Conservation (phyloP, 2,113 vertebrate genomes). For the Terrapene triunguis region DNA sequence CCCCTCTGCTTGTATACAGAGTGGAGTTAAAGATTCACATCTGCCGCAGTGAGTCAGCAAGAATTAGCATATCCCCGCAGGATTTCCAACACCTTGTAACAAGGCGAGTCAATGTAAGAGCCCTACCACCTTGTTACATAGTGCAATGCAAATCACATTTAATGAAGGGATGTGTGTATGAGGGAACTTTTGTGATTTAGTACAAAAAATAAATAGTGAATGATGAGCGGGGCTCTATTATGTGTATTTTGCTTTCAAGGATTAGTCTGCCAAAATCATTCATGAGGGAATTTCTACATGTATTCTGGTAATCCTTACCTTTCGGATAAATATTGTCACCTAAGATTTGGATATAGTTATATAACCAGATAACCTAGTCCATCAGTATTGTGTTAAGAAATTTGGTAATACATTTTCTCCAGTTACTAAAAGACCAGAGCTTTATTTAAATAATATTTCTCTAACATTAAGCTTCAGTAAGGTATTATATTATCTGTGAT, state of each 20-base stretch:
- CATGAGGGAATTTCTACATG: neutral
- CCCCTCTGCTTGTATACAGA: slow-evolving; percentile 9
- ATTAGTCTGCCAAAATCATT: slow-evolving; percentile 4
- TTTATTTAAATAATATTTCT: slow-evolving; percentile 5
- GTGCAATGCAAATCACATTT: neutral
- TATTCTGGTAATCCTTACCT: slow-evolving; percentile 45
- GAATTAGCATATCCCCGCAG: slow-evolving; percentile 24
- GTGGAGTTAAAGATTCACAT: slow-evolving; percentile 53
- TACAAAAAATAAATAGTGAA: neutral
- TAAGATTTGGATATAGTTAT: neutral
- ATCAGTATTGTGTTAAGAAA: neutral
- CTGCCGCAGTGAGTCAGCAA: slow-evolving; percentile 31
- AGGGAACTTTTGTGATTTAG: neutral
- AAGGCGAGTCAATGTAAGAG: slow-evolving; percentile 31
- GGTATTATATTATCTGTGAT: slow-evolving; percentile 1
- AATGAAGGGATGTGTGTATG: slow-evolving; percentile 6
- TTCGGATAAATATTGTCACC: slow-evolving; percentile 34
- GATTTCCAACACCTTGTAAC: slow-evolving; percentile 2
- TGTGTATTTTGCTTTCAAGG: neutral
- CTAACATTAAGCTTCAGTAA: neutral
- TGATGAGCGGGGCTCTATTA: neutral
- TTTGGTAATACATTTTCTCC: slow-evolving; percentile 5
- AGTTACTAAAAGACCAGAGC: neutral
- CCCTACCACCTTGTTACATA: neutral
- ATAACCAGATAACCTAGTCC: slow-evolving; percentile 44